Conservation (phyloP, 2,888 invertebrate genomes). For the Drosophila mettleri region DNA sequence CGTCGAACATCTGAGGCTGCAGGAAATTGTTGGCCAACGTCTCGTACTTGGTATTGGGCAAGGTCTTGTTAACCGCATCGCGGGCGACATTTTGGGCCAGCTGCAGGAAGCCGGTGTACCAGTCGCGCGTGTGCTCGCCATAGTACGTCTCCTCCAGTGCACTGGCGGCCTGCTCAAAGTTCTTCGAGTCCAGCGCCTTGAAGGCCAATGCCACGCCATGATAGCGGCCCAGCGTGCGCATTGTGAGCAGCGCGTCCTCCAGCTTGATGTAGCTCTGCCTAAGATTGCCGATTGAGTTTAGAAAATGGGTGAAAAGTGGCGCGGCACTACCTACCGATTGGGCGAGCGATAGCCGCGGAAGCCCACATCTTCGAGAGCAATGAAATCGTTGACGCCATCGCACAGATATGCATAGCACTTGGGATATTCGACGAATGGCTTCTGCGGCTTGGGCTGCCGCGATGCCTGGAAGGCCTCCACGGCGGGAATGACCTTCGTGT, state of each 20-base stretch:
- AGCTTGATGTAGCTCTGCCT: conserved; percentile 71
- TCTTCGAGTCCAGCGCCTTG: conserved; percentile 86
- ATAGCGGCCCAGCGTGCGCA: conserved; percentile 87
- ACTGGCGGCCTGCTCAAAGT: conserved; percentile 85
- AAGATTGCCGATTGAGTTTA: not conserved
- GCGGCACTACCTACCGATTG: conserved; percentile 66
- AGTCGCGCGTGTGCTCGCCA: conserved; percentile 86
- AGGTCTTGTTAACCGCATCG: conserved; percentile 88
- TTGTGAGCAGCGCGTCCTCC: conserved; percentile 86
- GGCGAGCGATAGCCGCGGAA: conserved; percentile 85
- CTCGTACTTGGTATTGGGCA: conserved; percentile 87
- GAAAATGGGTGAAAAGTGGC: no score
- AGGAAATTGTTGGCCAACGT: conserved; percentile 86
- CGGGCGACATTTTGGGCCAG: conserved; percentile 86
- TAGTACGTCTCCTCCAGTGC: conserved; percentile 87
- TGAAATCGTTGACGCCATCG: conserved; percentile 87
- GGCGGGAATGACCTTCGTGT: conserved; percentile 84
- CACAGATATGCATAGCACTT: conserved; percentile 85
- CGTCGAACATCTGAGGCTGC: conserved; percentile 86
- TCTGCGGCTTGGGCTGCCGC: conserved; percentile 74
- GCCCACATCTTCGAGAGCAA: conserved; percentile 87
- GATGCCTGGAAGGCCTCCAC: conserved; percentile 81
- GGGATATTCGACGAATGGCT: conserved; percentile 86
- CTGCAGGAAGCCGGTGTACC: conserved; percentile 87
- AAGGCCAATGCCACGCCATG: conserved; percentile 88